Evolutionary conservation across 2,797 vertebrate species (phyloP).

Genomic region (Gephyroberyx darwinii): DNA sequence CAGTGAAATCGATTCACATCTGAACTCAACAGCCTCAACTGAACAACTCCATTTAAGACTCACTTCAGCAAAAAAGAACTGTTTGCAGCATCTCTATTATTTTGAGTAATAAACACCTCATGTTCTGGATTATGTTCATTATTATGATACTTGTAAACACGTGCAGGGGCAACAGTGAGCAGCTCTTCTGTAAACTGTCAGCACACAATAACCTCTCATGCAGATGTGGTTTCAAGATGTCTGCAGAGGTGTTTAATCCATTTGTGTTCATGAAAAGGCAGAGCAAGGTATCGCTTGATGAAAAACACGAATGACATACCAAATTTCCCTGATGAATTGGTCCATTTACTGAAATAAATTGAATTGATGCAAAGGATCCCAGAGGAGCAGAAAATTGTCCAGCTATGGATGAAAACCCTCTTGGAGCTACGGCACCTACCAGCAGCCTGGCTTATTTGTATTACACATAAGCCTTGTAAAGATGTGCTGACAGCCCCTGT

Average conservation of each 20-base stretch:
- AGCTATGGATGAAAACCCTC: conserved; percentile 73
- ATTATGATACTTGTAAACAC: conserved; percentile 24
- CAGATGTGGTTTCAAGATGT: conserved; percentile 53
- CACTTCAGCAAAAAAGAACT: conserved; percentile 4
- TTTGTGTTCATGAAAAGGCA: conserved; percentile 49
- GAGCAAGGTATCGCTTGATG: conserved; percentile 66
- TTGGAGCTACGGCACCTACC: conserved; percentile 52
- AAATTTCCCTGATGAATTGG: conserved; percentile 79
- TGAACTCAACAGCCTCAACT: conserved; percentile 12
- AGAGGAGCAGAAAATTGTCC: conserved; percentile 76
- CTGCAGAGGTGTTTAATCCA: conserved; percentile 62
- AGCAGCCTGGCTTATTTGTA: conserved; percentile 66
- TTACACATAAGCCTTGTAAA: conserved; percentile 65
- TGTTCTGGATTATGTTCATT: conserved; percentile 19
- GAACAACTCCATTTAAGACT: neutral
- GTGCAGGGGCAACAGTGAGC: neutral
- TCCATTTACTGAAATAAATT: conserved; percentile 82
- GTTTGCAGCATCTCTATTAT: conserved; percentile 27
- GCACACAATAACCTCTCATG: conserved; percentile 43
- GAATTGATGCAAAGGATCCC: conserved; percentile 79
- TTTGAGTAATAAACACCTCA: conserved; percentile 47
- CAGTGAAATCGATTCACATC: conserved; percentile 31
- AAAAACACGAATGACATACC: conserved; percentile 74
- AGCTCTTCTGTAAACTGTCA: conserved; percentile 17
- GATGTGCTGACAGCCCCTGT: conserved; percentile 71